Percentiles rank a stretch among this genome's conserved stretches.
These are phyloP conservation scores for Hepsetus odoe DNA, from an alignment of 2,113 vertebrate genomes.

Conservation along the genomic window DNA sequence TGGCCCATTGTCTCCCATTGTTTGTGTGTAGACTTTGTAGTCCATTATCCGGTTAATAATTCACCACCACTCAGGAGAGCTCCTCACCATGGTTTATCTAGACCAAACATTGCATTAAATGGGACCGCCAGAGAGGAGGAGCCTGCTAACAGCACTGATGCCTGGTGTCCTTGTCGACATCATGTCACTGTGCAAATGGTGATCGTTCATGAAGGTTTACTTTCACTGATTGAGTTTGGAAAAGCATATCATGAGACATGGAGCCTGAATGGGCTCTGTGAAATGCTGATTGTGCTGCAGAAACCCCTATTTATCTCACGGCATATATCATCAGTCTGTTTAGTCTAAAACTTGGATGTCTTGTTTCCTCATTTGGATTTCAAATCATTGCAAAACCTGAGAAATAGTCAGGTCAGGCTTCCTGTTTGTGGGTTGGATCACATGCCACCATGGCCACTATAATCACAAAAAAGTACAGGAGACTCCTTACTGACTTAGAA, in stretches of 20 bases:
- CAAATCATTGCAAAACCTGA: not conserved
- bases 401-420: not conserved
- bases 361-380: not conserved
- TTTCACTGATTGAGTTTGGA: slow-evolving; percentile 19
- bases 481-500: not conserved
- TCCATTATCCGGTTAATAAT: slow-evolving; percentile 52
- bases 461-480: not conserved
- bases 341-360: not conserved
- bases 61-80: slow-evolving; percentile 26
- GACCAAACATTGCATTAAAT: slow-evolving; percentile 13
- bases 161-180: not conserved
- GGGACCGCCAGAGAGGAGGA: not conserved
- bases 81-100: slow-evolving; percentile 8
- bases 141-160: not conserved
- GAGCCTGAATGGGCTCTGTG: not conserved
- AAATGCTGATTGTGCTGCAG: no score
- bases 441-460: not conserved
- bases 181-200: not conserved
- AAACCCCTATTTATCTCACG: not conserved
- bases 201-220: not conserved
- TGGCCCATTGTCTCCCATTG: not conserved
- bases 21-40: not conserved
- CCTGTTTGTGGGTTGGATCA: not conserved
- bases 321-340: not conserved
- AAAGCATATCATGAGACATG: slow-evolving; percentile 9